Percentiles rank a stretch among this genome's conserved stretches.
phyloP scores from a whole-genome alignment of 2,797 vertebrate species.

The Siniperca obscura region DNA sequence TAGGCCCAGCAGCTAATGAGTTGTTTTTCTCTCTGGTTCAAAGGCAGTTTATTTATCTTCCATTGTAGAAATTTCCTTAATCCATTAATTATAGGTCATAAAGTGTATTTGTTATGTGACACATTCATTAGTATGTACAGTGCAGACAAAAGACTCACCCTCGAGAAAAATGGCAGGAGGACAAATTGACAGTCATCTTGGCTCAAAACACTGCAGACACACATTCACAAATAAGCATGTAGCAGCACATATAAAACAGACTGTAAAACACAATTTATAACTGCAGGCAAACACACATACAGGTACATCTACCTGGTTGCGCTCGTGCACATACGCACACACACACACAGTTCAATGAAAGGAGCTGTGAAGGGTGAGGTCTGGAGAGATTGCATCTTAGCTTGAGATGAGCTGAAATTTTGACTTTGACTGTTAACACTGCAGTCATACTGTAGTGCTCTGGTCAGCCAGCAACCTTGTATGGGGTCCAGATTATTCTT shows the following conservation, averaged over 20 bases:
- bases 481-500: not conserved
- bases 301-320: not conserved
- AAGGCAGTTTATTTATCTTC: slow-evolving; percentile 25
- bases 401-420: slow-evolving; percentile 28
- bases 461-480: not conserved
- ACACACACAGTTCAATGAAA: not conserved
- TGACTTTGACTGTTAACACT: slow-evolving; percentile 9
- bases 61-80: slow-evolving; percentile 16
- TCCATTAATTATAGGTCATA: slow-evolving; percentile 26
- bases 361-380: slow-evolving; percentile 18
- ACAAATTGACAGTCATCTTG: slow-evolving; percentile 33
- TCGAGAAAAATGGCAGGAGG: slow-evolving; percentile 17
- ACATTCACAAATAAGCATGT: not conserved
- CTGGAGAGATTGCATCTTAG: slow-evolving; percentile 13
- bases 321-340: not conserved
- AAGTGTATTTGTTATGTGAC: slow-evolving; percentile 20
- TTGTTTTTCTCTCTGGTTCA: slow-evolving; percentile 14
- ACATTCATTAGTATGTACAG: slow-evolving; percentile 41
- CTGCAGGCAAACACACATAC: not conserved
- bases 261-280: not conserved
- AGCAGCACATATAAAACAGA: not conserved
- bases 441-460: not conserved
- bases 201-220: not conserved
- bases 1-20: not conserved
- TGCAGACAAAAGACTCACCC: slow-evolving; percentile 26